Evolutionary conservation across 1,140 invertebrate genomes (phyloP).

Genomic region (Heliothis virescens): DNA sequence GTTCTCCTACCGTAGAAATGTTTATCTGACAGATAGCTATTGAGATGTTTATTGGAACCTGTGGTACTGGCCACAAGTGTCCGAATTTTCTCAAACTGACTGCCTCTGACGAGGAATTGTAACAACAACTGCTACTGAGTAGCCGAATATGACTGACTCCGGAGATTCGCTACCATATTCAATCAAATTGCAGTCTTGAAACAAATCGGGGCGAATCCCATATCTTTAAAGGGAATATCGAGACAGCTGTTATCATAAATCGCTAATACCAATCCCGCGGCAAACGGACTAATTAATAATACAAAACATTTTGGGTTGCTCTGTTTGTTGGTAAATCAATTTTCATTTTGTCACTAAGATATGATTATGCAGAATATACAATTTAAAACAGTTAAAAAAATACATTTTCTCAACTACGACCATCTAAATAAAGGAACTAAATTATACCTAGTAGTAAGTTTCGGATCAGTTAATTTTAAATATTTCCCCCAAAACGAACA

Average conservation of each 20-base stretch:
- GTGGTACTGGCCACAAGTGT: too few relatives aligned
- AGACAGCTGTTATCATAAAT: conserved; percentile 21
- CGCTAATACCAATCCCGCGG: conserved; percentile 15
- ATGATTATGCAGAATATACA: too few relatives aligned
- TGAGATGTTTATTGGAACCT: too few relatives aligned
- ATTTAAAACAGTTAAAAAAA: too few relatives aligned
- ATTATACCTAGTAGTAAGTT: not conserved
- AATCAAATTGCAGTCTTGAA: too few relatives aligned
- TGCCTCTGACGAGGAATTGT: too few relatives aligned
- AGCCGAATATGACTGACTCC: too few relatives aligned
- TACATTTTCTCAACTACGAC: too few relatives aligned
- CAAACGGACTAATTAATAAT: not conserved
- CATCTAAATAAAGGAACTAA: not conserved
- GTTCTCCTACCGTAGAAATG: too few relatives aligned
- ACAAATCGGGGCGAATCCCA: not conserved
- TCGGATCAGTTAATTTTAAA: not conserved
- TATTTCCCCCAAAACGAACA: conserved; percentile 9
- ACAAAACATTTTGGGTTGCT: not conserved
- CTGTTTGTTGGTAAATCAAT: not conserved
- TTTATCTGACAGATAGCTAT: too few relatives aligned
- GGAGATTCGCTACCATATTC: not conserved
- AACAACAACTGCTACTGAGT: too few relatives aligned
- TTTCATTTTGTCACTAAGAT: not conserved
- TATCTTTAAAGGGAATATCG: conserved; percentile 12
- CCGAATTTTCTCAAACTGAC: too few relatives aligned